Conservation (phyloP, 2,888 invertebrate genomes). For the Machimus atricapillus region DNA sequence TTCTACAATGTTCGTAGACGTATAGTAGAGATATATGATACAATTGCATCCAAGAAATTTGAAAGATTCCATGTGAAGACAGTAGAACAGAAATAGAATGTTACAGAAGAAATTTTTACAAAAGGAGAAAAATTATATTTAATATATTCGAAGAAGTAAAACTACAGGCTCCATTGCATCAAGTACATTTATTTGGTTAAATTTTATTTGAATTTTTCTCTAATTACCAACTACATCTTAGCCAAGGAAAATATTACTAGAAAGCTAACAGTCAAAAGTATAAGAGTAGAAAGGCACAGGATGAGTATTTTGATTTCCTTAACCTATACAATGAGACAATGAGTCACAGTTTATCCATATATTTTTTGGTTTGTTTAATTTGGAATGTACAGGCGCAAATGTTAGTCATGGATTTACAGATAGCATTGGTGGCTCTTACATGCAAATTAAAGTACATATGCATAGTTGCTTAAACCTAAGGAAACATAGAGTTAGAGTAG, state of each 20-base stretch:
- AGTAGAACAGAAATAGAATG: not conserved
- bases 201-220: not conserved
- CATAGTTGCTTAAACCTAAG: not conserved
- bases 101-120: not conserved
- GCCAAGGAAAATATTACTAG: not conserved
- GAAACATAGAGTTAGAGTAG: not conserved
- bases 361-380: not conserved
- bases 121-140: not conserved
- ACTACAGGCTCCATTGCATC: slow-evolving; percentile 7
- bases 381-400: not conserved
- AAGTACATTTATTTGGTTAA: not conserved
- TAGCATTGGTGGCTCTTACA: not conserved
- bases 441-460: not conserved
- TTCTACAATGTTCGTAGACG: not conserved
- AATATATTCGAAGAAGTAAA: slow-evolving; percentile 21
- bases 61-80: not conserved
- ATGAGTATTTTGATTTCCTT: not conserved
- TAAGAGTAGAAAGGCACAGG: not conserved
- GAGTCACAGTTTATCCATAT: slow-evolving; percentile 8
- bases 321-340: not conserved
- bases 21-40: too few relatives aligned
- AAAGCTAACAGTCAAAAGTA: not conserved
- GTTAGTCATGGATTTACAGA: slow-evolving; percentile 1
- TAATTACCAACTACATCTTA: not conserved
- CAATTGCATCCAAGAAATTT: not conserved